Evolutionary conservation across 2,113 vertebrate species (phyloP).

Genomic region (Seriola dumerili): DNA sequence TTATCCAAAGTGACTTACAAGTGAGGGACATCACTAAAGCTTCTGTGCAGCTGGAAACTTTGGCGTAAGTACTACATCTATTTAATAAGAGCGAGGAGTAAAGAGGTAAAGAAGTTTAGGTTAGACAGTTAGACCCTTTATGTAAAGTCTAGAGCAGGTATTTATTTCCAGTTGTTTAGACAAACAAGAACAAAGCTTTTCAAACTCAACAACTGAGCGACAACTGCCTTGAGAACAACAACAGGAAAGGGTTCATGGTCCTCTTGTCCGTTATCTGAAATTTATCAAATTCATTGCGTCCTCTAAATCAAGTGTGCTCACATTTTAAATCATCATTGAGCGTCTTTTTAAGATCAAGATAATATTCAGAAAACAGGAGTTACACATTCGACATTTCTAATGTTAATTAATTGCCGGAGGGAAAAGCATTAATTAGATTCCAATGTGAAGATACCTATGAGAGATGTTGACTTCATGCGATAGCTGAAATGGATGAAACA

Average conservation of each 20-base stretch:
- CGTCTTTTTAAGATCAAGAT: not conserved
- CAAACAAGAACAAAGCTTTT: not conserved
- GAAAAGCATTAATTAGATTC: not conserved
- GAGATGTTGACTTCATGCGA: not conserved
- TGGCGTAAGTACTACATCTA: no score
- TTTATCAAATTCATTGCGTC: no score
- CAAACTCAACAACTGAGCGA: not conserved
- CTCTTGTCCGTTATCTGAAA: no score
- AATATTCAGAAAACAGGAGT: not conserved
- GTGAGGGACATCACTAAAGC: no score
- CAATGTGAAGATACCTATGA: not conserved
- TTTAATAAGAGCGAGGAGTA: no score
- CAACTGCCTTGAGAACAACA: not conserved
- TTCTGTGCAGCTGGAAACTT: no score
- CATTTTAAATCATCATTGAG: not conserved
- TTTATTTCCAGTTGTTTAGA: not conserved
- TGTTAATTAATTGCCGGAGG: not conserved
- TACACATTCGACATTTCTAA: not conserved
- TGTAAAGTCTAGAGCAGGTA: not conserved
- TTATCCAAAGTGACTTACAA: no score
- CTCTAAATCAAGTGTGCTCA: no score
- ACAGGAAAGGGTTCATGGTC: no score
- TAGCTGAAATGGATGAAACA: not conserved
- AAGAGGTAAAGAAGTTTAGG: no score
- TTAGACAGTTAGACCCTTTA: not conserved